Evolutionary conservation across 2,113 vertebrate genomes (phyloP), one percentile per base, ranked within the genome.

Genomic region (Zosterops japonicus): DNA sequence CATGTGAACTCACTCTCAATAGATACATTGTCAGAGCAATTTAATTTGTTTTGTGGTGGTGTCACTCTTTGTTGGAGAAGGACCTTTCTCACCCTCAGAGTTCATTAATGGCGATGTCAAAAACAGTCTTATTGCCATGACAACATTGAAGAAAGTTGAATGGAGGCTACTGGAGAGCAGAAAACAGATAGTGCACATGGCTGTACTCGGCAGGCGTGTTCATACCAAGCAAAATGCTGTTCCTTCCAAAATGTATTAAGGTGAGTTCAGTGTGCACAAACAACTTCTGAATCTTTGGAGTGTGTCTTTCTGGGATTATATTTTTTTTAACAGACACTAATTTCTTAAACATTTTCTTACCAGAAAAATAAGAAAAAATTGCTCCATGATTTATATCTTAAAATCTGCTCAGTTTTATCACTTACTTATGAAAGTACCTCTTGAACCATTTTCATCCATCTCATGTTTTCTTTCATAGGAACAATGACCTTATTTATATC

Each of bases 31-130:
- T 96, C 93, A 94, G 72, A 86, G 74, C 50, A 95, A 96, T 96
- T 97, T 95, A 95, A 96, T 97, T 96, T 97, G 82, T 83, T 96
- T 94, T 89, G 93, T 86, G 90, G 89, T 71, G 61, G 86, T 94
- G 93, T 93, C 96, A 93, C 60, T 93, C 76, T 92, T 89, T 60
- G 89, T 94, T 90, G 92, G 59, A 82, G 89, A 94, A 93, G 79
- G 83, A 83, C 92, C 94, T 95, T 95, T 86, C 93, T 94, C 85
- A 94, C 87, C 65, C 89, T 96, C 92, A 90, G 56, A 94, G 82
- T 94, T 96, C 94, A 89, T 95, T 96, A 96, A 87, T 56, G 91
- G 36, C 69, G 83, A 71, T 92, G 92, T 90, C 95, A 97, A 63
- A 96, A 95, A 56, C 77, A 90, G 69, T 61, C 87, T 95, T 86